These are phyloP conservation scores for Pocillopora damicornis DNA, from an alignment of 64 coral and sea anemone species.

Conservation along the genomic window DNA sequence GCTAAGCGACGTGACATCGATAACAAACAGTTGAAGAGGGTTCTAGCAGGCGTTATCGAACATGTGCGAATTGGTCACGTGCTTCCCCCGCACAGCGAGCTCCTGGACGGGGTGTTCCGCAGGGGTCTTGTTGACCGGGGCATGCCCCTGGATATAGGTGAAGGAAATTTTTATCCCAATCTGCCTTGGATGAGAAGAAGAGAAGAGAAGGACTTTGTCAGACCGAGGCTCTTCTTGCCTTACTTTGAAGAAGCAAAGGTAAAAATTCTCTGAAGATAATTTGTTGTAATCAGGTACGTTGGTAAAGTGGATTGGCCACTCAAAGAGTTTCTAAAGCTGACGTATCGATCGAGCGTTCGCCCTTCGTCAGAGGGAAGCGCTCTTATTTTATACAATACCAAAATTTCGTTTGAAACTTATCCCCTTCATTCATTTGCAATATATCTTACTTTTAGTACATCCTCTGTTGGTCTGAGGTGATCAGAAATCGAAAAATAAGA, in stretches of 20 bases:
- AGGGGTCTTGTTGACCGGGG: conserved; percentile 69
- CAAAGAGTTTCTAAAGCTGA: no score
- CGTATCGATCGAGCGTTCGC: no score
- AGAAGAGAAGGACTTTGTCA: conserved; percentile 78
- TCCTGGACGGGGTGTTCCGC: conserved; percentile 70
- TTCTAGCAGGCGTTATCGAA: conserved; percentile 67
- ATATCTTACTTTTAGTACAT: no score
- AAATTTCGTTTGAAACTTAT: no score
- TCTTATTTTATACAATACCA: no score
- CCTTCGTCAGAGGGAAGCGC: no score
- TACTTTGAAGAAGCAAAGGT: conserved; percentile 96
- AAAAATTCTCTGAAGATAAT: background rate
- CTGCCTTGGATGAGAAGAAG: conserved; percentile 84
- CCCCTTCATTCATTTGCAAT: no score
- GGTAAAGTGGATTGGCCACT: no score
- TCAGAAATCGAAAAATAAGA: no score
- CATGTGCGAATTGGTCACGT: conserved; percentile 84
- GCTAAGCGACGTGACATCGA: conserved; percentile 75
- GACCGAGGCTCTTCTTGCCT: conserved; percentile 76
- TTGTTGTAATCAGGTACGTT: background rate
- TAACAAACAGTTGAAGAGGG: conserved; percentile 66
- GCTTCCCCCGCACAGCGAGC: conserved; percentile 64
- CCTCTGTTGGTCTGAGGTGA: no score
- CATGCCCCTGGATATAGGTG: conserved; percentile 90
- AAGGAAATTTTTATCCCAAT: conserved; percentile 84